These are phyloP conservation scores for Schizothorax lantsangensis DNA, from an alignment of 2,797 vertebrate species.

Conservation along the genomic window DNA sequence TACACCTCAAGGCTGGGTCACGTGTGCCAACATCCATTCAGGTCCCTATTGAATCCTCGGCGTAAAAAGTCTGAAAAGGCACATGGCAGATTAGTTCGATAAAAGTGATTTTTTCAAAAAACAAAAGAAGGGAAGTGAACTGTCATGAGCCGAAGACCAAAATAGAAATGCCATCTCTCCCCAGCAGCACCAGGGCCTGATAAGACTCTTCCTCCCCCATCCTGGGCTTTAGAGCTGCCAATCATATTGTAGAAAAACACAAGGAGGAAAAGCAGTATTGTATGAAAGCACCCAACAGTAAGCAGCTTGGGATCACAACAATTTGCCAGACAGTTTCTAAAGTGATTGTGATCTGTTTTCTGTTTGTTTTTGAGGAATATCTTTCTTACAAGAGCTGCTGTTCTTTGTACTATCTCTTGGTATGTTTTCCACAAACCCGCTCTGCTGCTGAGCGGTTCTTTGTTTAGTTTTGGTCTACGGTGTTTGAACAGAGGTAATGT, in stretches of 20 bases:
- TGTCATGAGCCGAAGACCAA: constrained; percentile 57
- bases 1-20: constrained; percentile 62
- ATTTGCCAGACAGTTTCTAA: constrained; percentile 1
- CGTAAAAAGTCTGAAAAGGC: background rate
- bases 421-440: constrained; percentile 9
- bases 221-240: constrained; percentile 22
- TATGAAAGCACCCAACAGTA: constrained; percentile 9
- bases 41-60: background rate
- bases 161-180: constrained; percentile 64
- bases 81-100: constrained; percentile 48
- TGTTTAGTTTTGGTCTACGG: constrained; percentile 1
- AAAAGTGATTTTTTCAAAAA: constrained; percentile 57
- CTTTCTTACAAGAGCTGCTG: background rate
- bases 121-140: constrained; percentile 54
- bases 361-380: constrained; percentile 6
- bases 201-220: constrained; percentile 45
- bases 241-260: constrained; percentile 22
- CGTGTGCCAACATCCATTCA: background rate
- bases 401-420: constrained; percentile 1
- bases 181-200: constrained; percentile 51
- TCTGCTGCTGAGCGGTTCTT: background rate
- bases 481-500: constrained; percentile 26
- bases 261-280: constrained; percentile 14
- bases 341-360: constrained; percentile 23
- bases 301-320: constrained; percentile 9